Evolutionary conservation across 2,113 vertebrate genomes (phyloP).

Genomic region (Tor tambroides): DNA sequence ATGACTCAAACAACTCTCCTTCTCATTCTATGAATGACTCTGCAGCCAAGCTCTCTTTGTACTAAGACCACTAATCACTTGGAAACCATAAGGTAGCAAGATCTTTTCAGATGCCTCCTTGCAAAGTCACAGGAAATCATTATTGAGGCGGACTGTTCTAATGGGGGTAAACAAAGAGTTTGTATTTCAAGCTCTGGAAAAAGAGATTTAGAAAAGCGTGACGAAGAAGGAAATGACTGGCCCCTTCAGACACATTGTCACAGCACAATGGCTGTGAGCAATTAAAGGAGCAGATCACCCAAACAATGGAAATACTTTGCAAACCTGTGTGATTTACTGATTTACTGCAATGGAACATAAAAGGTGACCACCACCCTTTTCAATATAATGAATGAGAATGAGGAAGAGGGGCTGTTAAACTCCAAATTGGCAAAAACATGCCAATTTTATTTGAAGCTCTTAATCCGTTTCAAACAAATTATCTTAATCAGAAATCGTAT

Average conservation of each 20-base stretch:
- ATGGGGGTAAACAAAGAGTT: conserved; percentile 12
- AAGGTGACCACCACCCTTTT: conserved; percentile 3
- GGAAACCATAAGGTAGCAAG: conserved; percentile 15
- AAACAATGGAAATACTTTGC: conserved; percentile 6
- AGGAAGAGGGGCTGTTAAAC: background rate
- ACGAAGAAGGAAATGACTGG: conserved; percentile 17
- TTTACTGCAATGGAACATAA: background rate
- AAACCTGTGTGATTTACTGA: background rate
- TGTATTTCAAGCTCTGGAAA: conserved; percentile 17
- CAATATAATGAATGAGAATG: background rate
- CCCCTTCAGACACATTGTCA: background rate
- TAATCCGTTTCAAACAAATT: background rate
- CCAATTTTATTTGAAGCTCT: background rate
- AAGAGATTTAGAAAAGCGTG: conserved; percentile 21
- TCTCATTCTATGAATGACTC: background rate
- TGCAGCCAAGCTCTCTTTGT: conserved; percentile 5
- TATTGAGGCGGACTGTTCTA: background rate
- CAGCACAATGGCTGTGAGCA: background rate
- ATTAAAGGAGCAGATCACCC: background rate
- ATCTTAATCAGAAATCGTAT: background rate
- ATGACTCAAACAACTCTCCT: background rate
- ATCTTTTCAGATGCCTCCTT: conserved; percentile 13
- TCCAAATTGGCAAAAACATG: background rate
- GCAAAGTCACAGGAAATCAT: conserved; percentile 14
- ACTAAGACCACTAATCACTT: background rate